Evolutionary conservation across 2,888 invertebrate genomes (phyloP), one percentile per base, ranked within the genome.

Genomic region (Sinhomidia bicolor): DNA sequence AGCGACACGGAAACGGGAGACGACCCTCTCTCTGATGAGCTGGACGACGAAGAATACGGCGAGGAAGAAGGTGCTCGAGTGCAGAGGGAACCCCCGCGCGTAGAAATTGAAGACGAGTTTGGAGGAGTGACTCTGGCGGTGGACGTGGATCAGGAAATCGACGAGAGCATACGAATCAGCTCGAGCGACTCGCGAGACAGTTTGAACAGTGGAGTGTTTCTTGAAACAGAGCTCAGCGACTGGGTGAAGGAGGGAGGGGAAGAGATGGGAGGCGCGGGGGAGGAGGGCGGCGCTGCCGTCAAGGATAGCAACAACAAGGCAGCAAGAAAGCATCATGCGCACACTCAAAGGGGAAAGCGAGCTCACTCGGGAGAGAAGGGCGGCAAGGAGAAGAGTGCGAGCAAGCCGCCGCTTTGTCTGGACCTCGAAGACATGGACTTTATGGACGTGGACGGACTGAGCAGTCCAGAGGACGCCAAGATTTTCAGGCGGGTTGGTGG

Each of bases 221-320:
- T 97, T 0, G 97, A 97, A 93, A 97, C 97, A 0, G 97, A 97
- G 93, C 94, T 97, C n/a, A 97, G 97, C 0, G 97, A 98, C 93
- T 97, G 97, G 97, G 97, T 97, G 0, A 95, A 96, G 3, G 97
- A 97, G 92, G 89, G 96, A 95, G 90, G 96, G 95, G 86, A 68
- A 93, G 93, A 62, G 17, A 47, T 47, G 12, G 81, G 76, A 7
- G 71, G 71, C 7, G 20, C 41, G n/a, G 71, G 47, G 7, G 68
- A 90, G 88, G 74, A 90, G 80, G 41, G 54, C 20, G 80, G 60
- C 23, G 65, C 3, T 2, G 20, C 29, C 1, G 51, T 23, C 4
- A 89, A 65, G 60, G 51, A 76, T 20, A 76, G 76, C 65, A 89
- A 81, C 36, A 89, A 81, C 36, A 88, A 83, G 23, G 23, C 54